Percentiles rank a stretch among this genome's conserved stretches.
phyloP scores from a whole-genome alignment of 2,797 vertebrate species.

The Gila robusta region DNA sequence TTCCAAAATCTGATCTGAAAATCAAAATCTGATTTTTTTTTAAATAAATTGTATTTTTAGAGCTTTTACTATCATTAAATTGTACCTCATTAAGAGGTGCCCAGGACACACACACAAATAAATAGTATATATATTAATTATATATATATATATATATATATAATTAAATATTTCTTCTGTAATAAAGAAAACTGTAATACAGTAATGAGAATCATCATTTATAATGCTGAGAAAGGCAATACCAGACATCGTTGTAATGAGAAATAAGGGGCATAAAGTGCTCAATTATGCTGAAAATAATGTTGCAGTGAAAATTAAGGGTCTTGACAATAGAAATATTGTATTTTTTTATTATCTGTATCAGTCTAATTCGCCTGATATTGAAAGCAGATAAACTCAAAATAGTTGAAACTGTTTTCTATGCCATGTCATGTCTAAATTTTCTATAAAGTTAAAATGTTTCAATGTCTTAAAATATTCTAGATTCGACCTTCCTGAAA shows the following conservation, averaged over 20 bases:
- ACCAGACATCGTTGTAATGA: neutral
- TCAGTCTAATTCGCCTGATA: neutral
- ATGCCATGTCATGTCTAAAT: neutral
- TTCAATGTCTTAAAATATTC: neutral
- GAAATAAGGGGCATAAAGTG: neutral
- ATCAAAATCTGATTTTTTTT: no score
- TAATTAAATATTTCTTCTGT: neutral
- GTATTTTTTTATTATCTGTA: neutral
- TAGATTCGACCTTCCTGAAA: neutral
- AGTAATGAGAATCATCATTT: neutral
- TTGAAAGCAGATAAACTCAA: neutral
- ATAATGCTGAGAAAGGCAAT: neutral
- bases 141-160: no score
- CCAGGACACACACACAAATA: no score
- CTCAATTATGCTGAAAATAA: neutral
- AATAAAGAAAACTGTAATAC: slow-evolving; percentile 3
- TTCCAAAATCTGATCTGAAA: neutral
- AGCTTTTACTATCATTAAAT: neutral
- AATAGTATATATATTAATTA: no score
- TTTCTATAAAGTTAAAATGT: neutral
- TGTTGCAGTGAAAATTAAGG: neutral
- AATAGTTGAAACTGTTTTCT: neutral
- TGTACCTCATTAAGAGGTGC: neutral
- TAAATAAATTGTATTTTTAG: neutral
- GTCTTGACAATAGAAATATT: neutral